These are phyloP conservation scores for Epinephelus lanceolatus DNA, from an alignment of 2,113 vertebrate genomes.

Conservation along the genomic window DNA sequence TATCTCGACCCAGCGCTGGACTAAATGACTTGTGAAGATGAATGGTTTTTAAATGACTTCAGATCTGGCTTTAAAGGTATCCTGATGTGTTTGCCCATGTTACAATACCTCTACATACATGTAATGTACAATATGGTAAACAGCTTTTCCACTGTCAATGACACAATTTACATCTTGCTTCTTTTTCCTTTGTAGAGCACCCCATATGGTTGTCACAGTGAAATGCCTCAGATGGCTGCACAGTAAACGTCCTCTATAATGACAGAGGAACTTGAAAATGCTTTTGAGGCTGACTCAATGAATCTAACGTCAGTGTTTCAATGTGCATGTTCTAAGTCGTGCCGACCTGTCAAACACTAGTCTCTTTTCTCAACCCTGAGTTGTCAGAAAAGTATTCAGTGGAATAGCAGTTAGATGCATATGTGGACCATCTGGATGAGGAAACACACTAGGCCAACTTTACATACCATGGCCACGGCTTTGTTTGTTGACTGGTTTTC, in stretches of 20 bases:
- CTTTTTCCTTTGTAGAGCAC: conserved; percentile 33
- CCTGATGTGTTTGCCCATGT: conserved; percentile 1
- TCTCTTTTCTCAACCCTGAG: conserved; percentile 67
- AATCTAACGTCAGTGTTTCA: conserved; percentile 45
- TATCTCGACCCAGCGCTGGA: conserved; percentile 1
- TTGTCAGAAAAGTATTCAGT: conserved; percentile 77
- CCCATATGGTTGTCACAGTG: conserved; percentile 45
- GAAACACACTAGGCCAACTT: conserved; percentile 71
- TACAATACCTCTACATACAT: conserved; percentile 18
- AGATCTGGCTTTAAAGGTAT: conserved; percentile 18
- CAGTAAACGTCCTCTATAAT: conserved; percentile 40
- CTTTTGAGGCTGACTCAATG: conserved; percentile 39
- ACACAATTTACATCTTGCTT: conserved; percentile 31
- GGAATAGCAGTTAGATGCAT: conserved; percentile 72
- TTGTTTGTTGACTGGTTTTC: conserved; percentile 68
- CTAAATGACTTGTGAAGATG: conserved; percentile 44
- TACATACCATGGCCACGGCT: conserved; percentile 74
- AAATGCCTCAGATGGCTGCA: conserved; percentile 54
- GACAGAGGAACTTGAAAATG: conserved; percentile 44
- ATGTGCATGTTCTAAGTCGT: conserved; percentile 48
- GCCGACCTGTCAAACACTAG: conserved; percentile 58
- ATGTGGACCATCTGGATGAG: conserved; percentile 83
- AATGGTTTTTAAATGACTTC: conserved; percentile 53
- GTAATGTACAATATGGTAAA: conserved; percentile 46
- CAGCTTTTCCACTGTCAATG: conserved; percentile 27